These are phyloP conservation scores for Allolobophora icterica DNA, from an alignment of 2,888 invertebrate genomes.

Conservation along the genomic window DNA sequence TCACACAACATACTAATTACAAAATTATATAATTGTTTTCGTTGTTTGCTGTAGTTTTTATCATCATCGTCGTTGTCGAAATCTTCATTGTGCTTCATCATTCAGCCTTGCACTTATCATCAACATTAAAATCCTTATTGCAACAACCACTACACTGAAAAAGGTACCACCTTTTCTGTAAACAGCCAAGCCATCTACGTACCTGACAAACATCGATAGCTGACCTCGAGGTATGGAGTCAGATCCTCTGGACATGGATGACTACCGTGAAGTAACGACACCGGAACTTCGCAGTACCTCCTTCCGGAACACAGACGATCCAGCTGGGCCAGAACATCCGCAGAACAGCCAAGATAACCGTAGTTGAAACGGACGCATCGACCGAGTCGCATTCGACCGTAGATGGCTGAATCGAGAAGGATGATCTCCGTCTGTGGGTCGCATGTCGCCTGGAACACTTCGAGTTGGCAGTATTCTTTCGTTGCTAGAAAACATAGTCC, in stretches of 20 bases:
- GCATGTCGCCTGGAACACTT: conserved; percentile 40
- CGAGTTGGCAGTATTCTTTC: conserved; percentile 43
- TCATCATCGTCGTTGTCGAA: too few species aligned
- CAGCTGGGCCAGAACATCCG: conserved; percentile 38
- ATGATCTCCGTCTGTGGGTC: conserved; percentile 38
- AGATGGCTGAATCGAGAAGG: conserved; percentile 37
- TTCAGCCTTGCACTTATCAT: too few species aligned
- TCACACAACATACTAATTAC: too few species aligned
- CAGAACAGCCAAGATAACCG: conserved; percentile 40
- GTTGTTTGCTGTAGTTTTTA: too few species aligned
- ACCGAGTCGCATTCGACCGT: conserved; percentile 41
- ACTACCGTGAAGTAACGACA: conserved; percentile 36
- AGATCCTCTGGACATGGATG: conserved; percentile 45
- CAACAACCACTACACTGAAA: too few species aligned
- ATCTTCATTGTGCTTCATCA: too few species aligned
- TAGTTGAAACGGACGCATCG: conserved; percentile 34
- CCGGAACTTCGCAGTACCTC: conserved; percentile 37
- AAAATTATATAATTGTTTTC: too few species aligned
- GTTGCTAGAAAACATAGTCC: neutral
- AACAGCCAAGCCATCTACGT: neutral
- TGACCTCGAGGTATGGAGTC: conserved; percentile 44
- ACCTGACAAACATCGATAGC: conserved; percentile 43
- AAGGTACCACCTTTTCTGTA: too few species aligned
- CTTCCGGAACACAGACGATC: conserved; percentile 44
- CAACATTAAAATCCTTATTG: too few species aligned